Percentiles rank a stretch among this genome's conserved stretches.
phyloP scores from a whole-genome alignment of 2,113 vertebrate genomes.

The Corythornis cristatus region DNA sequence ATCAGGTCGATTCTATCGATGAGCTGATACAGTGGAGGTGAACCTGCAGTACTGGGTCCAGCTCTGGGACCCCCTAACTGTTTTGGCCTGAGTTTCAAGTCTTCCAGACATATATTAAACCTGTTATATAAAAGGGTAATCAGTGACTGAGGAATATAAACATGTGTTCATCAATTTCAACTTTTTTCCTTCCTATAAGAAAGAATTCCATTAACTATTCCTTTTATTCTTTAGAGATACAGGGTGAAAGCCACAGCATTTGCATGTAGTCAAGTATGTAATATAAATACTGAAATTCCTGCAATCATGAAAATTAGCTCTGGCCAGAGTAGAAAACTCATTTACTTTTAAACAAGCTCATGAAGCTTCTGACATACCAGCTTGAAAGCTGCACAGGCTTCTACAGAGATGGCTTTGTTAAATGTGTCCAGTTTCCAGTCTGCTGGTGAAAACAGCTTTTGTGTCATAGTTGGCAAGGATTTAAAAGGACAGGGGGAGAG shows the following conservation, averaged over 20 bases:
- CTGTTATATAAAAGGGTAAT: neutral
- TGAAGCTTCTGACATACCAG: neutral
- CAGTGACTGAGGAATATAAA: neutral
- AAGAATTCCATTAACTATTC: neutral
- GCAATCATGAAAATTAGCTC: neutral
- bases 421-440: neutral
- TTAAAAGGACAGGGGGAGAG: neutral
- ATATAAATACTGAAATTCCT: neutral
- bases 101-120: neutral
- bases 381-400: neutral
- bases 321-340: neutral
- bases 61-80: too few species aligned
- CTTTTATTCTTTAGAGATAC: neutral
- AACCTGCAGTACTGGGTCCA: neutral
- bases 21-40: neutral
- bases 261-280: neutral
- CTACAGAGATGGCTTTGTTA: neutral
- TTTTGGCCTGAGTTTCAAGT: neutral
- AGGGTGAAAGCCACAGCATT: neutral
- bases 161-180: neutral
- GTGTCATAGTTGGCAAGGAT: neutral
- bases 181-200: neutral
- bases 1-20: neutral
- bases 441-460: constrained; percentile 29
- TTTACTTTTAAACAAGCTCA: neutral